A percentile compares a stretch with the other conserved stretches of the same genome.
These are phyloP conservation scores for Harlomillsia oculata DNA, from an alignment of 1,140 invertebrate genomes.

Conservation along the genomic window DNA sequence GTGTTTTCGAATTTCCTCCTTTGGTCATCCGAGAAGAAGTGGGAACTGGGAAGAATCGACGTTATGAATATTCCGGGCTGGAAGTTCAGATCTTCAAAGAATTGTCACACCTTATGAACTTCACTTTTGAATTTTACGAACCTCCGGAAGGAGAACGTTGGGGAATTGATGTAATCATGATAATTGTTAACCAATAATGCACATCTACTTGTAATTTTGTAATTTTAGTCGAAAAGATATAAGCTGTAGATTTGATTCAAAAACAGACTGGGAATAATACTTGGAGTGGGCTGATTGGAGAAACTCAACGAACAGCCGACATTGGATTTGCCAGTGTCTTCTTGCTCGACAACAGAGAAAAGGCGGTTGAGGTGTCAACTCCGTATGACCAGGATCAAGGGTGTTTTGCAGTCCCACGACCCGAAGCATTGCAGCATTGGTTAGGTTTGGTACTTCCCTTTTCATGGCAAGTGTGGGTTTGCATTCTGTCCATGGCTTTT, in stretches of 20 bases:
- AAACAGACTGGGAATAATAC: conserved; percentile 29
- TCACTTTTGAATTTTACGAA: conserved; percentile 31
- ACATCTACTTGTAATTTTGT: background rate
- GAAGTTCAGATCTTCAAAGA: conserved; percentile 33
- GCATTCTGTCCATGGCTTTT: conserved; percentile 32
- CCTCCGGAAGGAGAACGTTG: conserved; percentile 34
- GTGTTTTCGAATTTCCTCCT: conserved; percentile 37
- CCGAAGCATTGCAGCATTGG: conserved; percentile 35
- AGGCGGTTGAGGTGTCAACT: conserved; percentile 34
- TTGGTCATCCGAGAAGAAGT: conserved; percentile 32
- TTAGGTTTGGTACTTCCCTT: conserved; percentile 33
- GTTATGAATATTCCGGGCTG: conserved; percentile 29
- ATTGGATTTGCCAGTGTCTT: conserved; percentile 37
- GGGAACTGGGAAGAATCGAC: conserved; percentile 1
- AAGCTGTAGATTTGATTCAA: background rate
- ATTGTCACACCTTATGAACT: conserved; percentile 34
- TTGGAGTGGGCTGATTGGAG: conserved; percentile 38
- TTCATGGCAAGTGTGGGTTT: conserved; percentile 35
- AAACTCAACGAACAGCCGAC: conserved; percentile 34
- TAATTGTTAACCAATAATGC: no score
- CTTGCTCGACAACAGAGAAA: conserved; percentile 35
- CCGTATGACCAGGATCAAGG: conserved; percentile 35
- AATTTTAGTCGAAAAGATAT: background rate
- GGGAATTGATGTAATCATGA: conserved; percentile 34
- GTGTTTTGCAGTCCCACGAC: conserved; percentile 32